Percentiles rank a stretch among this genome's conserved stretches.
These are phyloP conservation scores for Drosophila anomalata DNA, from an alignment of 2,888 invertebrate genomes.

Conservation along the genomic window DNA sequence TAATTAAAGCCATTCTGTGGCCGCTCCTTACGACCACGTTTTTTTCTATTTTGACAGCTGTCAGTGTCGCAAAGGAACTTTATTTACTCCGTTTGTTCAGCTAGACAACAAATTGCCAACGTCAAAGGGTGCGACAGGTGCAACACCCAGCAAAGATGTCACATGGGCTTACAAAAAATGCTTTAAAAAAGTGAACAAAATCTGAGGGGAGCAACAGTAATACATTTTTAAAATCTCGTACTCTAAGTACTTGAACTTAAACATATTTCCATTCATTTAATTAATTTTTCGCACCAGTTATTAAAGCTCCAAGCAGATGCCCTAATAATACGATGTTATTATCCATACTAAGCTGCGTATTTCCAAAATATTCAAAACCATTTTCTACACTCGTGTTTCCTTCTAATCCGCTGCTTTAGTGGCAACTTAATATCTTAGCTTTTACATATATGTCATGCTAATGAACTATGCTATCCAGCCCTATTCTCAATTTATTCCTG, in stretches of 20 bases:
- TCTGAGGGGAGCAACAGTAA: not conserved
- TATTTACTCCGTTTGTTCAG: slow-evolving; percentile 47
- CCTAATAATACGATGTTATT: slow-evolving; percentile 1
- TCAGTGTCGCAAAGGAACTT: slow-evolving; percentile 54
- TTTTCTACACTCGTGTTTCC: slow-evolving; percentile 16
- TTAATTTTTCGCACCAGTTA: not conserved
- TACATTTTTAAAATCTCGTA: not conserved
- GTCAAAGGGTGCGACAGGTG: slow-evolving; percentile 39
- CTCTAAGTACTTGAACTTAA: not conserved
- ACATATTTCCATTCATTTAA: not conserved
- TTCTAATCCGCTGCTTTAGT: slow-evolving; percentile 33
- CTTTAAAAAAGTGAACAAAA: not conserved
- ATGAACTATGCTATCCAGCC: slow-evolving; percentile 44
- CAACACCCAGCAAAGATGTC: slow-evolving; percentile 7
- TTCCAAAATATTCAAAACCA: slow-evolving; percentile 13
- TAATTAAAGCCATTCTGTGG: slow-evolving; percentile 57
- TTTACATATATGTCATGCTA: slow-evolving; percentile 51
- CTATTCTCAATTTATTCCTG: slow-evolving; percentile 38
- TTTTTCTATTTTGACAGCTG: slow-evolving; percentile 62
- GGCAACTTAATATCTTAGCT: slow-evolving; percentile 38
- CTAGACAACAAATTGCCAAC: slow-evolving; percentile 51
- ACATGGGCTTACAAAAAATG: not conserved
- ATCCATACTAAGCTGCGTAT: not conserved
- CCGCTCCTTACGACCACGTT: slow-evolving; percentile 1
- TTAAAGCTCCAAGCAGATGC: not conserved